Conservation (phyloP, 2,888 invertebrate genomes). For the Sphinx pinastri region DNA sequence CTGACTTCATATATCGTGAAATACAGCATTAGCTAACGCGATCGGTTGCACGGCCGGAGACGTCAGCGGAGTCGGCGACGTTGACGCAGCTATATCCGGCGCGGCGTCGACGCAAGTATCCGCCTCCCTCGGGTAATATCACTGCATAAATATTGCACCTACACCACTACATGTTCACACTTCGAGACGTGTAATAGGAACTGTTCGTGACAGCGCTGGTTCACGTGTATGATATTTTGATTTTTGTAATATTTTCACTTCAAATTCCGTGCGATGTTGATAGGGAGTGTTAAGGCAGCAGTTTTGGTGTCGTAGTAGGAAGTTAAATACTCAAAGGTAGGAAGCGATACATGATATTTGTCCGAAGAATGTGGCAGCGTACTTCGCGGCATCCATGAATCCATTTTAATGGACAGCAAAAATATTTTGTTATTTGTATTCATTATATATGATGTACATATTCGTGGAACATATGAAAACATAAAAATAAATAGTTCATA, state of each 20-base stretch:
- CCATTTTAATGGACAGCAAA: too few species aligned
- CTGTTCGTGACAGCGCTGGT: not conserved
- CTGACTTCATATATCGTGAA: not conserved
- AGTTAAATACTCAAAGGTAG: too few species aligned
- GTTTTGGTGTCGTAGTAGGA: too few species aligned
- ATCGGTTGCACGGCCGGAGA: constrained; percentile 9
- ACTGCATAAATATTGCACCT: constrained; percentile 38
- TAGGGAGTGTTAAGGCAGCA: too few species aligned
- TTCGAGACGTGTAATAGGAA: not conserved
- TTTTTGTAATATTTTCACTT: not conserved
- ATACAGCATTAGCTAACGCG: not conserved
- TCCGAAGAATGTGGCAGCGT: too few species aligned
- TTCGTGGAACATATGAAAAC: too few species aligned
- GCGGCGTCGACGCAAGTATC: constrained; percentile 49
- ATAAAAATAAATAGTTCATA: too few species aligned
- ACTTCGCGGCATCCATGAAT: too few species aligned
- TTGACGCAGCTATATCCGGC: constrained; percentile 48
- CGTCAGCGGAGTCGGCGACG: constrained; percentile 34
- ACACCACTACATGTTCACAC: not conserved
- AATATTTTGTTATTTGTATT: too few species aligned
- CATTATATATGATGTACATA: too few species aligned
- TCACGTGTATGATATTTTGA: not conserved
- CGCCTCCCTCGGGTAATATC: constrained; percentile 42
- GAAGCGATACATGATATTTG: too few species aligned
- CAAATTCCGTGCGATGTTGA: too few species aligned